Evolutionary conservation across 2,797 vertebrate species (phyloP), one percentile per base, ranked within the genome.

Genomic region (Poeciliopsis paucimaculata): DNA sequence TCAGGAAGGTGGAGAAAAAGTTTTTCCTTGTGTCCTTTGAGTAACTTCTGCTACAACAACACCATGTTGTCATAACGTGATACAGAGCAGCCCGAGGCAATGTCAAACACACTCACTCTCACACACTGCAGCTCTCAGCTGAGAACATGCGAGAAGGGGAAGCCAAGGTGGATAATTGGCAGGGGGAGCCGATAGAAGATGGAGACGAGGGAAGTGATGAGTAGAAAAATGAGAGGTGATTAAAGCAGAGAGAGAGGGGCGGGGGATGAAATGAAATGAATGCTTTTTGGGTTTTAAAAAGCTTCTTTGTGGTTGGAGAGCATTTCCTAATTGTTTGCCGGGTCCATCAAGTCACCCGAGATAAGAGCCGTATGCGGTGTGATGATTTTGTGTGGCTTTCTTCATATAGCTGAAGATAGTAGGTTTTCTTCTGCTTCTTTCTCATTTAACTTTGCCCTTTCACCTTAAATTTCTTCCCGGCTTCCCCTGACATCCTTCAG

Each of bases 11-110:
- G 66, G 76, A 51, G 72, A 84, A 91, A 93, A 93, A 93, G 80
- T 93, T 92, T 88, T 75, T 72, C 78, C 70, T 80, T 0, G 46
- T 74, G 84, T 88, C 88, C 82, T 92, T 89, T 86, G 84, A 90
- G 89, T 90, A 87, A 87, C 72, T 78, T 87, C 85, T 86, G 82
- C 89, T 84, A 78, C 90, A 88, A 92, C 89, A 89, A 90, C 91
- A 88, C 81, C 78, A 82, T 85, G 89, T 90, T 89, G 89, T 87
- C 72, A 85, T 82, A 83, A 88, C 70, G 85, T 92, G 93, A 92
- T 90, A 89, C 81, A 82, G 77, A 92, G 90, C 90, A 90, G 91
- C 94, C 92, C 43, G 75, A 91, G 93, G 94, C 94, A 90, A 94
- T 91, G 93, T 94, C 93, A 94, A 83, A 91, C 91, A 89, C 78